Evolutionary conservation across 2,888 invertebrate species (phyloP).

Genomic region (Sympetrum striolatum): DNA sequence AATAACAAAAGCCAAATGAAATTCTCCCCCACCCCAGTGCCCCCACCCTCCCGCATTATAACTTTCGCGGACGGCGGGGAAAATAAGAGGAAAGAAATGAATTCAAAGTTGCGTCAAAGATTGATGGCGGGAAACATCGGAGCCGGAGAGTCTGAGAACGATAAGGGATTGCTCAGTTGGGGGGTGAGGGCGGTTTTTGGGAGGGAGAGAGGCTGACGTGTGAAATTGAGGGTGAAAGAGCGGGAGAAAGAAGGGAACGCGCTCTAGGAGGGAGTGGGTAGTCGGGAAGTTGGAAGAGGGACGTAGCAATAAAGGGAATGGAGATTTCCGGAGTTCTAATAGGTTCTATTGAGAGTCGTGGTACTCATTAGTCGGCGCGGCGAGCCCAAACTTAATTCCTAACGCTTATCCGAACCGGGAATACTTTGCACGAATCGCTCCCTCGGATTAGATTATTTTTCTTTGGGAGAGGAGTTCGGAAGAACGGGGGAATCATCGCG

Average conservation of each 20-base stretch:
- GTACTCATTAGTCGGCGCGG: background rate
- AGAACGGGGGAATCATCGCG: background rate
- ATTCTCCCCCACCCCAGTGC: background rate
- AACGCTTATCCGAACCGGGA: background rate
- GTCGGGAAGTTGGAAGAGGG: background rate
- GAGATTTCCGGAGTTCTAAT: background rate
- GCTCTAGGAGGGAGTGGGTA: background rate
- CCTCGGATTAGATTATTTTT: background rate
- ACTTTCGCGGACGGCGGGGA: background rate
- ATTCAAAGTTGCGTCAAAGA: slow-evolving; percentile 18
- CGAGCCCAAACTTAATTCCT: background rate
- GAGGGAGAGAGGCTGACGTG: background rate
- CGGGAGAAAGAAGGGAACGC: background rate
- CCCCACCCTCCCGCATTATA: background rate
- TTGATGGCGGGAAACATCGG: background rate
- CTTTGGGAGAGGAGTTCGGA: background rate
- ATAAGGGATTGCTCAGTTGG: background rate
- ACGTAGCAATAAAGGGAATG: background rate
- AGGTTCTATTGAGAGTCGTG: background rate
- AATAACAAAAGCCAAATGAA: background rate
- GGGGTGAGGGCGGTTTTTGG: background rate
- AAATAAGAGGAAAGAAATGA: slow-evolving; percentile 11
- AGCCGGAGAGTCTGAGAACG: background rate
- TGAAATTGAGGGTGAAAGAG: slow-evolving; percentile 32
- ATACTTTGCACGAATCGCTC: background rate